phyloP scores from a whole-genome alignment of 2,797 vertebrate species.

The Enteromius argenteus region DNA sequence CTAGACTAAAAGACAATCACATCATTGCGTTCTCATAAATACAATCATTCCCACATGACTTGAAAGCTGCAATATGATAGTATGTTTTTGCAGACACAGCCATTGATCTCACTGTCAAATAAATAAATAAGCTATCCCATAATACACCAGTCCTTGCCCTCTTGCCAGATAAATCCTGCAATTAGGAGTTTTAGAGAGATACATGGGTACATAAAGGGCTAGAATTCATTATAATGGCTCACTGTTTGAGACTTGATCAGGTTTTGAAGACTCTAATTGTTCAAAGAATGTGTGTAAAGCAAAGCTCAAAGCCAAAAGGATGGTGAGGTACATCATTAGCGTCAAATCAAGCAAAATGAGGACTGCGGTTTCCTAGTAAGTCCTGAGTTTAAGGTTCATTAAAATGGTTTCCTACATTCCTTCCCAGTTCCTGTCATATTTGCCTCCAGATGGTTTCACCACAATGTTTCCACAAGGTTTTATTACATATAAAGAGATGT shows the following conservation, averaged over 20 bases:
- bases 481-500: constrained; percentile 5
- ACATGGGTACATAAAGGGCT: background rate
- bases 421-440: constrained; percentile 25
- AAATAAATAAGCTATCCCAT: background rate
- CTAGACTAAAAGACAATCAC: background rate
- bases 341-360: constrained; percentile 25
- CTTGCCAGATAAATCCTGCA: constrained; percentile 15
- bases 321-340: constrained; percentile 43
- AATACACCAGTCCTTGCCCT: background rate
- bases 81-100: background rate
- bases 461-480: background rate
- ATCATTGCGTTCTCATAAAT: constrained; percentile 17
- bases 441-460: constrained; percentile 9
- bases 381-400: constrained; percentile 40
- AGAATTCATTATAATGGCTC: constrained; percentile 18
- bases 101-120: constrained; percentile 5
- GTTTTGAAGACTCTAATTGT: constrained; percentile 20
- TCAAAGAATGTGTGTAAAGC: constrained; percentile 6
- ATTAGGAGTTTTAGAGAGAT: background rate
- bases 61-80: background rate
- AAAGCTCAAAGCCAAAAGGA: constrained; percentile 18
- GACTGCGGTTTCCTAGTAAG: background rate
- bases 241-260: background rate
- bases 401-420: constrained; percentile 30
- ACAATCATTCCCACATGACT: background rate